Percentiles rank a stretch among this genome's conserved stretches.
Evolutionary conservation across 2,797 vertebrate genomes (phyloP).

Genomic region (Halcyon smyrnensis): DNA sequence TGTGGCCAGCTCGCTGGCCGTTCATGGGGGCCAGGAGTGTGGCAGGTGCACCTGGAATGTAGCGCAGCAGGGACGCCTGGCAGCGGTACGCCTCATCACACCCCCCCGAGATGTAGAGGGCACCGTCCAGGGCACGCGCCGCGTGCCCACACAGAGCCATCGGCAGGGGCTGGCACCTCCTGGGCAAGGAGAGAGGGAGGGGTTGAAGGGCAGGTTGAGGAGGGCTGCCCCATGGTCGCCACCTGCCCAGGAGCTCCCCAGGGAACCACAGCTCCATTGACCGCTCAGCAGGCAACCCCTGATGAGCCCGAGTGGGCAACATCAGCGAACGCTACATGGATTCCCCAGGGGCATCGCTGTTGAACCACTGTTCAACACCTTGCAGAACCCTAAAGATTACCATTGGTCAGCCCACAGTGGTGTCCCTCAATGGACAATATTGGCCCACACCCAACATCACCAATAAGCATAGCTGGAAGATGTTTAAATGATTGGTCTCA

Average conservation of each 20-base stretch:
- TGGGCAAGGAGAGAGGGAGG: constrained; percentile 71
- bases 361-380: not conserved
- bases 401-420: not conserved
- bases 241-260: not conserved
- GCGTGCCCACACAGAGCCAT: constrained; percentile 78
- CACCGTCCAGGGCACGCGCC: constrained; percentile 74
- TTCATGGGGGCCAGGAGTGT: constrained; percentile 76
- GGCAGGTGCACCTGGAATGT: constrained; percentile 69
- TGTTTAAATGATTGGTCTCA: not conserved
- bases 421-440: not conserved
- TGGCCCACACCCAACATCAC: not conserved
- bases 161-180: constrained; percentile 75
- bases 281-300: not conserved
- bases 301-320: not conserved
- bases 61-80: constrained; percentile 74
- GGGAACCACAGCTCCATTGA: not conserved
- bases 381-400: not conserved
- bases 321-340: not conserved
- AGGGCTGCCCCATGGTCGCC: constrained; percentile 54
- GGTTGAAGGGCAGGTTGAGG: constrained; percentile 6
- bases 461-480: not conserved
- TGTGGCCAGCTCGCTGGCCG: constrained; percentile 76
- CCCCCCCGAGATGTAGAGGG: constrained; percentile 81
- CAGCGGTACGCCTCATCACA: constrained; percentile 62
- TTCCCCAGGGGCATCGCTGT: not conserved